Conservation (phyloP, 1,140 invertebrate genomes). For the Halictus rubicundus region DNA sequence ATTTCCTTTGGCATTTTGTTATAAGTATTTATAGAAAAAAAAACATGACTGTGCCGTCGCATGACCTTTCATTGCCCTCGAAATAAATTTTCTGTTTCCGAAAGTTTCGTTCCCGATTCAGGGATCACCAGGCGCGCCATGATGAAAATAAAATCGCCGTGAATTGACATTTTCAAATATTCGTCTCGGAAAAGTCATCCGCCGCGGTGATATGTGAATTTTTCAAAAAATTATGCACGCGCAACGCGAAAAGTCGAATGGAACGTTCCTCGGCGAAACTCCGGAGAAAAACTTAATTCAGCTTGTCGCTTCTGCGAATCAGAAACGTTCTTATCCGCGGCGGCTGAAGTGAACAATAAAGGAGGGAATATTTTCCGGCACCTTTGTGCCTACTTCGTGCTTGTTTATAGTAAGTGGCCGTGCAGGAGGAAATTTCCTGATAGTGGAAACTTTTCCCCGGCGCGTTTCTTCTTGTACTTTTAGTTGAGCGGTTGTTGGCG, state of each 20-base stretch:
- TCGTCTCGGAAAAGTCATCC: no score
- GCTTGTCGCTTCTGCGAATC: not conserved
- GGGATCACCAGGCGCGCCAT: no score
- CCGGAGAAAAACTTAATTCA: not conserved
- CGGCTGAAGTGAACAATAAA: not conserved
- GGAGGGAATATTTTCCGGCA: not conserved
- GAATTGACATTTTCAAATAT: no score
- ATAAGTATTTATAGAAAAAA: not conserved
- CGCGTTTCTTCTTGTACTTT: not conserved
- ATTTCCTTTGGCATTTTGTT: not conserved
- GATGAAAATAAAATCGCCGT: no score
- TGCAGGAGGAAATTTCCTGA: not conserved
- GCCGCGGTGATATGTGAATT: no score
- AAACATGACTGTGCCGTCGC: not conserved
- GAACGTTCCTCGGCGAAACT: not conserved
- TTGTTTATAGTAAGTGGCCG: constrained; percentile 10
- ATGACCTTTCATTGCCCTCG: not conserved
- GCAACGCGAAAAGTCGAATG: not conserved
- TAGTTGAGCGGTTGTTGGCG: not conserved
- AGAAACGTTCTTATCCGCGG: not conserved
- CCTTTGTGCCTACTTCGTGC: not conserved
- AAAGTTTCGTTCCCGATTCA: no score
- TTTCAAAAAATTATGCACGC: no score
- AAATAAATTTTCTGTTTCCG: no score
- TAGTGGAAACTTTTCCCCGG: not conserved